Base-by-base conservation (phyloP, 2,797 vertebrate species). In the Leptoclinus maculatus region DNA sequence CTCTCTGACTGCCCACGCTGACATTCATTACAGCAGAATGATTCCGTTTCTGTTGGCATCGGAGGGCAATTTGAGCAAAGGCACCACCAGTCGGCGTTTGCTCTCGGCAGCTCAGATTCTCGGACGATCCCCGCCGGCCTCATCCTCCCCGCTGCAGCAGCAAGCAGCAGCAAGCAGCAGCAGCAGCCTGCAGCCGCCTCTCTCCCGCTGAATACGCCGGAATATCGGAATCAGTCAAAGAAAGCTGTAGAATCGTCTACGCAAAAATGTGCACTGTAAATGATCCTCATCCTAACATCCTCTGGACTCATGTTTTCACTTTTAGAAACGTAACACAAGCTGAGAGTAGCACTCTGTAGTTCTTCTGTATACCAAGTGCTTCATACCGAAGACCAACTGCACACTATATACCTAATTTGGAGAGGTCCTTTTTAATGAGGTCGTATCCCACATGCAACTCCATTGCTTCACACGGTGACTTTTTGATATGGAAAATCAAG, bases 401-500 rank as follows among this genome's bases (percentile, higher is more conserved):
- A 49, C 19, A 43, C 14, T 17, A 21, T 9, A 49, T 10, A 21
- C 47, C 47, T 49, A 16, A 10, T 49, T 51, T 51, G 21, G n/a
- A 23, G 10, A 23, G 21, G 11, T 11, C 21, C 19, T 19, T 51
- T 23, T 54, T 25, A 54, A 51, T 51, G 14, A 62, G 71, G 32
- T 53, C 27, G 29, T 47, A 65, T 67, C n/a, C 3, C 4, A 9
- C 60, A 36, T 36, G 5, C 21, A 64, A 19, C 8, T 54, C 47
- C 34, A 57, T 67, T 62, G 43, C 72, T 78, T 82, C 54, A 38
- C 39, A 29, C 7, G 39, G 47, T 11, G 45, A 6, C 38, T 4
- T 70, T 86, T 78, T 23, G 39, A 70, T 70, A 11, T 58, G 17
- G 11, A 71, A 83, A 79, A 74, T 57, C 19, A 67, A 49, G 63